phyloP scores from a whole-genome alignment of 2,797 vertebrate species.

The Falco biarmicus region DNA sequence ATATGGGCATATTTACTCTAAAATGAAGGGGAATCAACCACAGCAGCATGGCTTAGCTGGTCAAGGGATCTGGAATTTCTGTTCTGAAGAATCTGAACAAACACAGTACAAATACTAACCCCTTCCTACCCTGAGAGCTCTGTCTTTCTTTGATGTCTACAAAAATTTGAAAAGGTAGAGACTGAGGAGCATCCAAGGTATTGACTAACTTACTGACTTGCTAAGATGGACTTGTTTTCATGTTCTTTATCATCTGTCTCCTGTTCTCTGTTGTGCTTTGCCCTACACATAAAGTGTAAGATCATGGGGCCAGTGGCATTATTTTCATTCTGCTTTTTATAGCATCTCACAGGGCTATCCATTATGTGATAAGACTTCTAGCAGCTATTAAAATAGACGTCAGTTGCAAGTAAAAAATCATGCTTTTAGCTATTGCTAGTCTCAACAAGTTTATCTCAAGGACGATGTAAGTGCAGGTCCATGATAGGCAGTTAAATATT shows the following conservation, averaged over 20 bases:
- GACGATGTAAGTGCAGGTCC: background rate
- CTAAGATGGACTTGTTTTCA: background rate
- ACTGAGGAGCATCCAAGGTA: background rate
- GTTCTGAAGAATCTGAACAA: background rate
- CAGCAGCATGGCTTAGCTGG: background rate
- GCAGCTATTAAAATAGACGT: background rate
- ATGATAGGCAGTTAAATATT: background rate
- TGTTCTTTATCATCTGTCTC: background rate
- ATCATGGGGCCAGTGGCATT: background rate
- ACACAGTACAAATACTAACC: background rate
- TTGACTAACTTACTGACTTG: background rate
- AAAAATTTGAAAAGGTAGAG: background rate
- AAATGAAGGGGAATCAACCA: background rate
- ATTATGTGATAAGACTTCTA: background rate
- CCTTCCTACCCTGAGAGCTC: background rate
- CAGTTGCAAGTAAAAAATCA: background rate
- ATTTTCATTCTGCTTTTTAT: background rate
- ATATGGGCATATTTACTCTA: background rate
- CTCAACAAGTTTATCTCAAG: background rate
- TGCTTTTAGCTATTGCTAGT: background rate
- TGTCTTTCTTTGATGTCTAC: background rate
- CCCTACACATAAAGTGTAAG: background rate
- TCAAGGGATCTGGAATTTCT: background rate
- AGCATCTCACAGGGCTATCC: background rate
- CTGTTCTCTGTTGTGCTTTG: background rate